Conservation (phyloP, 2,797 vertebrate species). For the Chromobotia macracanthus region DNA sequence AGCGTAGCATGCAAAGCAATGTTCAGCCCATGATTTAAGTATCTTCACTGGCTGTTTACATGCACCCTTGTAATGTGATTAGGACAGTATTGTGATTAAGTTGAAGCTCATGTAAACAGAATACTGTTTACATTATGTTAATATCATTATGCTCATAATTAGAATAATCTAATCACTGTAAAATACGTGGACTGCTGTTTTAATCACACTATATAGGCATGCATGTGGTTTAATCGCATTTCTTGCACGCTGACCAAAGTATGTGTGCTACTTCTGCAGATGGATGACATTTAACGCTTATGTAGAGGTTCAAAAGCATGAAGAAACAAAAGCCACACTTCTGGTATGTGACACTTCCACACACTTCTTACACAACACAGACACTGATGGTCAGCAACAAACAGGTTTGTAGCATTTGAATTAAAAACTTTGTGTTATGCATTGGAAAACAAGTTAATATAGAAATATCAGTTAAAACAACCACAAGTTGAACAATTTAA, state of each 20-base stretch:
- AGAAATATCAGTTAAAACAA: not conserved
- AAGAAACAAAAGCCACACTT: not conserved
- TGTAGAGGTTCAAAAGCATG: not conserved
- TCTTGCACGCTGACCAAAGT: not conserved
- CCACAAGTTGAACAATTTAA: too few species aligned
- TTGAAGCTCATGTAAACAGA: not conserved
- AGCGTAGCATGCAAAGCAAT: slow-evolving; percentile 56
- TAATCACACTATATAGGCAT: not conserved
- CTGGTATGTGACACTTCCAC: too few species aligned
- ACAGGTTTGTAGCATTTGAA: not conserved
- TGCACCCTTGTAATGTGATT: not conserved
- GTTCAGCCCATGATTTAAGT: slow-evolving; percentile 47
- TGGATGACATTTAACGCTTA: not conserved
- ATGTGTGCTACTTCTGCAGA: not conserved
- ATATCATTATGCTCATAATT: slow-evolving; percentile 1
- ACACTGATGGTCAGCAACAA: not conserved
- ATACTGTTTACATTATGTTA: not conserved
- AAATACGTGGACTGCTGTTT: not conserved
- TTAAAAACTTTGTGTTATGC: not conserved
- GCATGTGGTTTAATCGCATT: not conserved
- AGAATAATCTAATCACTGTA: not conserved
- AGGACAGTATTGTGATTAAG: not conserved
- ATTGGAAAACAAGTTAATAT: not conserved
- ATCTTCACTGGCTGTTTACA: not conserved
- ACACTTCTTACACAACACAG: not conserved